phyloP scores from a whole-genome alignment of 2,113 vertebrate genomes.

The Misgurnus mizolepis region DNA sequence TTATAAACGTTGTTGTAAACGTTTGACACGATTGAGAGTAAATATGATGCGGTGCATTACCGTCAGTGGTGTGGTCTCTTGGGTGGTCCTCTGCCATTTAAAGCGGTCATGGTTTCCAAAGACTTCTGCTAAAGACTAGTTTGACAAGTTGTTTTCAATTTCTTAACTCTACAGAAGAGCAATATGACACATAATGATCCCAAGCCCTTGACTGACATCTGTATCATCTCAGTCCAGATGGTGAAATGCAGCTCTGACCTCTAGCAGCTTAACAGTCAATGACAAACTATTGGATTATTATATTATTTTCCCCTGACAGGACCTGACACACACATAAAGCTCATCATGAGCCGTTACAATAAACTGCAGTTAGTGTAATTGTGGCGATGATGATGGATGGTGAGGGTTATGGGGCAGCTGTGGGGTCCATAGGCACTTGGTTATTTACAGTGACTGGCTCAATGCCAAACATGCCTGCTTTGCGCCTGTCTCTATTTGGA shows the following conservation, averaged over 20 bases:
- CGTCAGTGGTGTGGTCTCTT: too few species aligned
- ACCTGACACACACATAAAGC: conserved; percentile 43
- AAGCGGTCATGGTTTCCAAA: too few species aligned
- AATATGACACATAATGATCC: not conserved
- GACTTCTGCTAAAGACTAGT: not conserved
- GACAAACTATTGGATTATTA: not conserved
- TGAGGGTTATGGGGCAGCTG: conserved; percentile 46
- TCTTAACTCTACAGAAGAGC: not conserved
- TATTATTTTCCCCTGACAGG: conserved; percentile 18
- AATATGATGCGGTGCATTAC: too few species aligned
- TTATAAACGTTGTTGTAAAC: too few species aligned
- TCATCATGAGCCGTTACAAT: conserved; percentile 50
- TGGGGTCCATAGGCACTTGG: conserved; percentile 27
- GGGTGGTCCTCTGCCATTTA: too few species aligned
- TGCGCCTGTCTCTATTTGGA: not conserved
- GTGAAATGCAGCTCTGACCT: not conserved
- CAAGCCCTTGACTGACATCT: conserved; percentile 28
- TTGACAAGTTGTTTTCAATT: not conserved
- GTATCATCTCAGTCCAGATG: not conserved
- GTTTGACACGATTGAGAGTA: too few species aligned
- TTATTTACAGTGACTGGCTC: conserved; percentile 45
- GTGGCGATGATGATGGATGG: conserved; percentile 63
- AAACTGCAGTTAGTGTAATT: conserved; percentile 60
- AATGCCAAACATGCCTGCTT: conserved; percentile 23
- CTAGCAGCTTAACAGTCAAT: not conserved